Percentiles rank a stretch among this genome's conserved stretches.
Conservation (phyloP, 2,888 invertebrate species). For the Piscicola geometra region DNA sequence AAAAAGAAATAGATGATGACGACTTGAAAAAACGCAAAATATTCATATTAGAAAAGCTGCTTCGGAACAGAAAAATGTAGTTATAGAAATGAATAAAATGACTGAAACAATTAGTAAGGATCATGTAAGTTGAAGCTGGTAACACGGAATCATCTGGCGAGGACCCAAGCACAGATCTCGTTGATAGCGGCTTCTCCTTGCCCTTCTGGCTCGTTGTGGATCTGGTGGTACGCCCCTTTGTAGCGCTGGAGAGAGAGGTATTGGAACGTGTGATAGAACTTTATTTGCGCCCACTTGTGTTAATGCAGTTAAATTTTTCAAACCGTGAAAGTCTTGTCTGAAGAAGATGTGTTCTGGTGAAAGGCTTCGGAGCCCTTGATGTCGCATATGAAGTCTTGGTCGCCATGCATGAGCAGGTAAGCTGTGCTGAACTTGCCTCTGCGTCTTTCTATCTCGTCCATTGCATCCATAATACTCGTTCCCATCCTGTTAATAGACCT, state of each 20-base stretch:
- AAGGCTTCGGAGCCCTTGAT: not conserved
- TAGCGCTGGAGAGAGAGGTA: not conserved
- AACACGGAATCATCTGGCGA: not conserved
- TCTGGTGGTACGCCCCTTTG: slow-evolving; percentile 1
- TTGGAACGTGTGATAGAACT: too few relatives aligned
- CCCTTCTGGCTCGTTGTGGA: not conserved
- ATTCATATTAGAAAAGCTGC: too few relatives aligned
- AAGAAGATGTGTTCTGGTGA: not conserved
- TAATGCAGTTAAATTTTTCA: too few relatives aligned
- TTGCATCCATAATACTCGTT: not conserved
- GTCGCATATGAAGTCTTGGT: not conserved
- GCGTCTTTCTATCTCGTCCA: not conserved
- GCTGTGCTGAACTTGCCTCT: not conserved
- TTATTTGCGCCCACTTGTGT: too few relatives aligned
- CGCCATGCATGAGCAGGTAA: slow-evolving; percentile 1
- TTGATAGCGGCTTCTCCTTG: not conserved
- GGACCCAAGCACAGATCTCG: not conserved
- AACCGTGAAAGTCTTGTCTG: slow-evolving; percentile 2
- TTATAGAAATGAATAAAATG: too few relatives aligned
- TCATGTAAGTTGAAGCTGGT: too few relatives aligned
- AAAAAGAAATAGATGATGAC: too few relatives aligned
- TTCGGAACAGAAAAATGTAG: too few relatives aligned
- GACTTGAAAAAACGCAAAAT: too few relatives aligned
- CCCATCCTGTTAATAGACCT: slow-evolving; percentile 8
- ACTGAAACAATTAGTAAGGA: too few relatives aligned